These are phyloP conservation scores for Drosophila bipectinata DNA, from an alignment of 1,140 invertebrate species.

Conservation along the genomic window DNA sequence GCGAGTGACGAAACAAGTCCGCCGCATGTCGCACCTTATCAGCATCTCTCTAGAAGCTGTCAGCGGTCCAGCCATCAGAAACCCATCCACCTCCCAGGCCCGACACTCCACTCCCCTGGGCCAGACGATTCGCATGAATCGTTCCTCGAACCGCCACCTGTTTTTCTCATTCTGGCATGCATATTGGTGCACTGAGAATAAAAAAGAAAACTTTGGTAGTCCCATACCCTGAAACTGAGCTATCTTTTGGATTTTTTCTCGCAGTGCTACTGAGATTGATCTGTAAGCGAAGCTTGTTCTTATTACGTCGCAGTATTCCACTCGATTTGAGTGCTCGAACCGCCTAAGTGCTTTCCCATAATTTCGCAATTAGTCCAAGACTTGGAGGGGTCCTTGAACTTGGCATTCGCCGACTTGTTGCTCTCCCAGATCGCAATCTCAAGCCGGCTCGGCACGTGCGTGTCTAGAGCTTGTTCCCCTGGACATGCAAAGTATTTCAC, in stretches of 20 bases:
- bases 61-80: conserved; percentile 31
- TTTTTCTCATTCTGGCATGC: conserved; percentile 35
- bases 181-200: conserved; percentile 2
- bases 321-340: conserved; percentile 7
- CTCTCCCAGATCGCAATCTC: conserved; percentile 25
- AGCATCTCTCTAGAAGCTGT: conserved; percentile 33
- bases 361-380: conserved; percentile 53
- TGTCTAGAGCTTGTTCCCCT: conserved; percentile 40
- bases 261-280: conserved; percentile 5
- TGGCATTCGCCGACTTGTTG: conserved; percentile 61
- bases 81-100: conserved; percentile 1
- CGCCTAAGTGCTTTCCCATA: conserved; percentile 44
- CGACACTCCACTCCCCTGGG: background rate
- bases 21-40: conserved; percentile 46
- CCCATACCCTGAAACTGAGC: background rate
- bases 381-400: conserved; percentile 71
- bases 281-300: conserved; percentile 41
- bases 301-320: conserved; percentile 58
- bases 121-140: conserved; percentile 2
- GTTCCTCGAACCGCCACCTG: conserved; percentile 14
- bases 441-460: conserved; percentile 50
- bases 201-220: background rate
- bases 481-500: conserved; percentile 32
- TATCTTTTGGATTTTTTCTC: background rate
- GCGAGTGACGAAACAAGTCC: conserved; percentile 34